A percentile compares a stretch with the other conserved stretches of the same genome.
Evolutionary conservation across 2,797 vertebrate genomes (phyloP).

Genomic region (Argentina silus): DNA sequence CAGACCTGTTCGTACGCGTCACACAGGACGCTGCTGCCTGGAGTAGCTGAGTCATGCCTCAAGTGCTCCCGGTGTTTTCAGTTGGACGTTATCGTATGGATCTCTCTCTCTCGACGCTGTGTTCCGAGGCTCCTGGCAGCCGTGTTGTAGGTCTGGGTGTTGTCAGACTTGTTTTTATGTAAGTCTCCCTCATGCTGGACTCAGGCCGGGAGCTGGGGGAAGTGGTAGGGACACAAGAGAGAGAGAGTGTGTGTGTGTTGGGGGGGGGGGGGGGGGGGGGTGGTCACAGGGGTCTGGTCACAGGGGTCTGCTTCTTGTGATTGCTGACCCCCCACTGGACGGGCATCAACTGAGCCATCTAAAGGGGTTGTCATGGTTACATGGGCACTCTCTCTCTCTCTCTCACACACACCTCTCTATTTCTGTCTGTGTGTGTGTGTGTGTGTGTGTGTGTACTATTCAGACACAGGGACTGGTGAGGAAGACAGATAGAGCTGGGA

Average conservation of each 20-base stretch:
- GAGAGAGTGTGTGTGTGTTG: neutral
- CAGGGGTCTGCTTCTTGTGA: neutral
- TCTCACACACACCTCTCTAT: neutral
- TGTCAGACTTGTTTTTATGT: neutral
- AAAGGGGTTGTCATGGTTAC: slow-evolving; percentile 20
- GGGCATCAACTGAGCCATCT: neutral
- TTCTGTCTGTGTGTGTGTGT: too few relatives aligned
- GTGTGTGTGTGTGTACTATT: too few relatives aligned
- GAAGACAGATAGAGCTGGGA: too few relatives aligned
- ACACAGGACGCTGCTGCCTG: neutral
- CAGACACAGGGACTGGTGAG: too few relatives aligned
- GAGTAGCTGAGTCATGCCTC: slow-evolving; percentile 1
- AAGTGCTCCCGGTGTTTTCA: neutral
- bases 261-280: too few relatives aligned
- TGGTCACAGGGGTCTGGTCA: too few relatives aligned
- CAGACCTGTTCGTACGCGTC: neutral
- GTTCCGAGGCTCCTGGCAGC: neutral
- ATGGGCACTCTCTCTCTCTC: neutral
- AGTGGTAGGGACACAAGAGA: neutral
- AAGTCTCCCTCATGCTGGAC: neutral
- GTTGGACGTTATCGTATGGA: slow-evolving; percentile 12
- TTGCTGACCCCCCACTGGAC: slow-evolving; percentile 9
- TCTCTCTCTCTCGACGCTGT: slow-evolving; percentile 15
- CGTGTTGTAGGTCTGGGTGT: slow-evolving; percentile 12
- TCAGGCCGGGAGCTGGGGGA: neutral